Conservation (phyloP, 2,797 vertebrate genomes). For the Scomberomorus guttatus region DNA sequence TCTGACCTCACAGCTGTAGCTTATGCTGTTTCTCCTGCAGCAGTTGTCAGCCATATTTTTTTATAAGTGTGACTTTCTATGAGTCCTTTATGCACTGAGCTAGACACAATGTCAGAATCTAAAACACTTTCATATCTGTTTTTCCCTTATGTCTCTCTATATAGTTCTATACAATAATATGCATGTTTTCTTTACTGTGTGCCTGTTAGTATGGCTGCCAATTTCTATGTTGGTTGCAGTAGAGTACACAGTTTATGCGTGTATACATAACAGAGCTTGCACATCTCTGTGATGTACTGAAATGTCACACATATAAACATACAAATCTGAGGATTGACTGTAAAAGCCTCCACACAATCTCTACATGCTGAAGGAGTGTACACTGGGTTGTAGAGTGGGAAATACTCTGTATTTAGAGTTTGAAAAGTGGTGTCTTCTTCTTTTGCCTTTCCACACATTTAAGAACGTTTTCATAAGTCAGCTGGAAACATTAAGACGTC, state of each 20-base stretch:
- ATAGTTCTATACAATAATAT: not conserved
- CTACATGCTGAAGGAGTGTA: not conserved
- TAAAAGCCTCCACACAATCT: not conserved
- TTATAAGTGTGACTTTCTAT: slow-evolving; percentile 5
- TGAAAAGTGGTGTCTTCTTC: not conserved
- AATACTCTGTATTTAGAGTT: not conserved
- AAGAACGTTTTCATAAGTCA: too few relatives aligned
- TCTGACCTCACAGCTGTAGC: slow-evolving; percentile 18
- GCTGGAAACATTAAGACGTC: too few relatives aligned
- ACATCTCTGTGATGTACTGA: slow-evolving; percentile 1
- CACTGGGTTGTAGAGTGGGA: not conserved
- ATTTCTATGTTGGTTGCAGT: slow-evolving; percentile 22
- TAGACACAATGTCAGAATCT: slow-evolving; percentile 6
- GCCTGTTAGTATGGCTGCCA: not conserved
- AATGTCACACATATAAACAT: slow-evolving; percentile 27
- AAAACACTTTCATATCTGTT: slow-evolving; percentile 8
- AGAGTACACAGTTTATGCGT: slow-evolving; percentile 15
- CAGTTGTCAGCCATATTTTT: slow-evolving; percentile 11
- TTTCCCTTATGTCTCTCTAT: not conserved
- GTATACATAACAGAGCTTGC: slow-evolving; percentile 5
- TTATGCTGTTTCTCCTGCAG: slow-evolving; percentile 11
- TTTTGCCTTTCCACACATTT: slow-evolving; percentile 10
- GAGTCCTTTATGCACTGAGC: slow-evolving; percentile 5
- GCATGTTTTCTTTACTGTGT: not conserved
- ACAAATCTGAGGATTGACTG: slow-evolving; percentile 3